A percentile compares a stretch with the other conserved stretches of the same genome.
phyloP scores from a whole-genome alignment of 2,888 invertebrate genomes.

The Rhynchonema sp. region DNA sequence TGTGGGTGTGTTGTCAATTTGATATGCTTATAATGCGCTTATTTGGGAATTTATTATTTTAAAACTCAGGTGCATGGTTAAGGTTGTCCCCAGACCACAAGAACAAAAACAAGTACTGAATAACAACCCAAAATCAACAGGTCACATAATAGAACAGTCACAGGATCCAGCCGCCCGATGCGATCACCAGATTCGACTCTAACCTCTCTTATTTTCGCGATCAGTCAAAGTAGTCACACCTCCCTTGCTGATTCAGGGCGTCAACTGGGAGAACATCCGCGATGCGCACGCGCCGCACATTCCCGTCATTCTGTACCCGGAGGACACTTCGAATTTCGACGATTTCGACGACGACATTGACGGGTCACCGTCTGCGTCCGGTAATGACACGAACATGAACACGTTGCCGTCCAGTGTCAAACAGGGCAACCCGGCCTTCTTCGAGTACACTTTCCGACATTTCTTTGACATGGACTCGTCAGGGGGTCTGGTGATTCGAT shows the following conservation, averaged over 20 bases:
- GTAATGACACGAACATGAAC: conserved; percentile 2
- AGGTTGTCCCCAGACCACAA: neutral
- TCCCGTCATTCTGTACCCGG: conserved; percentile 78
- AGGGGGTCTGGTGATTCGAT: conserved; percentile 18
- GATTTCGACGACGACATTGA: conserved; percentile 23
- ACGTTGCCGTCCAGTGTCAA: neutral
- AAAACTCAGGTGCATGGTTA: too few species aligned
- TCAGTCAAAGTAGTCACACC: too few species aligned
- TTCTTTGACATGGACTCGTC: conserved; percentile 62
- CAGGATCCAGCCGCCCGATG: too few species aligned
- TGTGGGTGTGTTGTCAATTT: too few species aligned
- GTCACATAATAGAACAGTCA: too few species aligned
- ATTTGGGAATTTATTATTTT: too few species aligned
- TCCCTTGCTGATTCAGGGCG: too few species aligned
- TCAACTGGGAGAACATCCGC: conserved; percentile 66
- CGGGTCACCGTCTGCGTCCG: conserved; percentile 8
- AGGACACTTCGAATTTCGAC: conserved; percentile 97
- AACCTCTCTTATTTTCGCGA: too few species aligned
- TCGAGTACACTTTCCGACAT: conserved; percentile 93
- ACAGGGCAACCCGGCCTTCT: conserved; percentile 55
- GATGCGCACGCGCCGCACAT: conserved; percentile 72
- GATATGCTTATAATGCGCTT: too few species aligned
- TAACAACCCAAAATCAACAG: too few species aligned
- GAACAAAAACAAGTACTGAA: too few species aligned
- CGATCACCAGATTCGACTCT: too few species aligned